phyloP scores from a whole-genome alignment of 2,888 invertebrate species.

The Coenonympha arcania region DNA sequence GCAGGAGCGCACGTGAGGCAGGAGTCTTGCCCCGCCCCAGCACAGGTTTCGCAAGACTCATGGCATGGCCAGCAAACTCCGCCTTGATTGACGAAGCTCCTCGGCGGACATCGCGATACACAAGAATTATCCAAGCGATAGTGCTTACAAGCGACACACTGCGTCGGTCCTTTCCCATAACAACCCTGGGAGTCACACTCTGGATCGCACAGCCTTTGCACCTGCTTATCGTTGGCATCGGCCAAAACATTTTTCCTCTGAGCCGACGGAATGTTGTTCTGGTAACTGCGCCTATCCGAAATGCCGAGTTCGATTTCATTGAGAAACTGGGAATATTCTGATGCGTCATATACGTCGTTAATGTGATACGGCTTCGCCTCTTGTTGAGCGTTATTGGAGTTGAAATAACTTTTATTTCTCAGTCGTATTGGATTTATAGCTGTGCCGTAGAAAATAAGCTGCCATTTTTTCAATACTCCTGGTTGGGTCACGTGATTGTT shows the following conservation, averaged over 20 bases:
- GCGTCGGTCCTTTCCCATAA: slow-evolving; percentile 87
- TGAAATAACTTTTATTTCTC: slow-evolving; percentile 72
- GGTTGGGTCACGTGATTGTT: slow-evolving; percentile 87
- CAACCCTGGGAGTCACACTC: slow-evolving; percentile 86
- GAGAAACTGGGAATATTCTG: slow-evolving; percentile 73
- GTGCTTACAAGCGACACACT: slow-evolving; percentile 87
- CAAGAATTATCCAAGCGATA: slow-evolving; percentile 89
- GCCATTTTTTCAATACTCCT: slow-evolving; percentile 94
- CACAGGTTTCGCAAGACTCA: slow-evolving; percentile 91
- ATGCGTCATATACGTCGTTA: slow-evolving; percentile 77
- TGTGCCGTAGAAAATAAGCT: slow-evolving; percentile 96
- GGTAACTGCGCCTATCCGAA: slow-evolving; percentile 77
- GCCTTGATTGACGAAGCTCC: slow-evolving; percentile 86
- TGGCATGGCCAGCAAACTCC: slow-evolving; percentile 90
- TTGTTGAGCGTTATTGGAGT: slow-evolving; percentile 62
- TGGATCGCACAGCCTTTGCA: slow-evolving; percentile 83
- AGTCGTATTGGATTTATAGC: slow-evolving; percentile 86
- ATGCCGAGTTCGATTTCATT: slow-evolving; percentile 67
- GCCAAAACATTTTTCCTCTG: slow-evolving; percentile 76
- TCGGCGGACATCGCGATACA: slow-evolving; percentile 86
- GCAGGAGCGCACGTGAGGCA: slow-evolving; percentile 89
- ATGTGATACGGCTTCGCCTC: slow-evolving; percentile 75
- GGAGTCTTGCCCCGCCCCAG: slow-evolving; percentile 88
- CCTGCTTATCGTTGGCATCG: slow-evolving; percentile 76
- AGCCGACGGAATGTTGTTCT: slow-evolving; percentile 78